phyloP scores from a whole-genome alignment of 2,797 vertebrate species.

The Acanthopagrus latus region DNA sequence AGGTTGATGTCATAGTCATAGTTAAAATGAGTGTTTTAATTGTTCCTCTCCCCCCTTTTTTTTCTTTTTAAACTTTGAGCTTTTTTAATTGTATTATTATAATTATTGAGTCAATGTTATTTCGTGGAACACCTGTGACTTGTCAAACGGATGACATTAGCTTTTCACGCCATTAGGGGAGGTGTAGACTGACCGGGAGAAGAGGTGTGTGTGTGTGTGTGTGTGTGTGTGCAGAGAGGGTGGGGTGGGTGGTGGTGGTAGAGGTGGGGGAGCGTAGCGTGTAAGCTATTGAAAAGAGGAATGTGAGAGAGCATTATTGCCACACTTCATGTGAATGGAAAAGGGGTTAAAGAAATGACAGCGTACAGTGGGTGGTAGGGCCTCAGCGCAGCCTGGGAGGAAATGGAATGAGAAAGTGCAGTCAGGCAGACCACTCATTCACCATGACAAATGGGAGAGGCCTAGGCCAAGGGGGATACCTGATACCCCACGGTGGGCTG shows the following conservation, averaged over 20 bases:
- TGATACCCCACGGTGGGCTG: slow-evolving; percentile 81
- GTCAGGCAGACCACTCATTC: slow-evolving; percentile 86
- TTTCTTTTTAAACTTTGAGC: not conserved
- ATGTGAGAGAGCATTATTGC: slow-evolving; percentile 85
- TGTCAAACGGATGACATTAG: slow-evolving; percentile 52
- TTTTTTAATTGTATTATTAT: slow-evolving; percentile 11
- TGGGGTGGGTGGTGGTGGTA: not conserved
- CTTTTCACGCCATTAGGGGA: slow-evolving; percentile 65
- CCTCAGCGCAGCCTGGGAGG: slow-evolving; percentile 80
- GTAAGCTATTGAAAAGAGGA: slow-evolving; percentile 83
- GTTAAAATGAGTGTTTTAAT: not conserved
- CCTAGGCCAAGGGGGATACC: slow-evolving; percentile 80
- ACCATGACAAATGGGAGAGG: slow-evolving; percentile 86
- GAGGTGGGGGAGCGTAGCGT: slow-evolving; percentile 67
- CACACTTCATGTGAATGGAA: slow-evolving; percentile 86
- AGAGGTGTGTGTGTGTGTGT: slow-evolving; percentile 37
- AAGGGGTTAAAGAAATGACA: slow-evolving; percentile 83
- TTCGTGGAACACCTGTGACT: slow-evolving; percentile 49
- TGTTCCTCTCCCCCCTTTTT: not conserved
- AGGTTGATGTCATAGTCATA: slow-evolving; percentile 17
- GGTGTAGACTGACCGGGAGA: slow-evolving; percentile 56
- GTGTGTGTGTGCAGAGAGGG: not conserved
- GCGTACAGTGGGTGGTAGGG: slow-evolving; percentile 85
- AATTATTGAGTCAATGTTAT: slow-evolving; percentile 12
- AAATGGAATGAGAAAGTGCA: slow-evolving; percentile 87